A percentile compares a stretch with the other conserved stretches of the same genome.
Conservation (phyloP, 2,113 vertebrate genomes). For the Rallus limicola region DNA sequence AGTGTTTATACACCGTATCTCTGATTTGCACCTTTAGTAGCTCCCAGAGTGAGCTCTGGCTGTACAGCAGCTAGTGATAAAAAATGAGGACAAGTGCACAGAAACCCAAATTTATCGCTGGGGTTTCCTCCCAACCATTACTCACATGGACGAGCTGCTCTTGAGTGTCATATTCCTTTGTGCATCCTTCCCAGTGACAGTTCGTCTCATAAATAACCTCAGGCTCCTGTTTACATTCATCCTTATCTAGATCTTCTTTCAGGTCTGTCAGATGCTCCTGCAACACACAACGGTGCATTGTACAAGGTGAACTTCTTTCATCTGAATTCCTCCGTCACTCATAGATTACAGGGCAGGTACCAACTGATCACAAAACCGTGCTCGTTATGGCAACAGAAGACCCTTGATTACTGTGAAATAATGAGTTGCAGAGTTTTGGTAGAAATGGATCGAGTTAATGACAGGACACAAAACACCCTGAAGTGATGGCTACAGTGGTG, state of each 20-base stretch:
- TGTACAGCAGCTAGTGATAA: conserved; percentile 50
- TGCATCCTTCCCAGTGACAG: conserved; percentile 97
- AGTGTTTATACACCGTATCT: conserved; percentile 50
- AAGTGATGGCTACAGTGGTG: not conserved
- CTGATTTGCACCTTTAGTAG: conserved; percentile 64
- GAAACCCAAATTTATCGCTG: conserved; percentile 51
- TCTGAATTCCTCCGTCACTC: conserved; percentile 34
- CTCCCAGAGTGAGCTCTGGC: conserved; percentile 54
- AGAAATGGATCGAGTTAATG: not conserved
- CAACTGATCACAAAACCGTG: not conserved
- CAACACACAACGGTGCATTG: conserved; percentile 3
- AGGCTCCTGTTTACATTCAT: conserved; percentile 95
- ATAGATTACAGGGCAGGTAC: conserved; percentile 39
- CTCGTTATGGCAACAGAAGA: not conserved
- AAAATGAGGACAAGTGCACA: conserved; percentile 59
- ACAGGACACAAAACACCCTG: not conserved
- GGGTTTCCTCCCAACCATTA: conserved; percentile 56
- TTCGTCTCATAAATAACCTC: conserved; percentile 97
- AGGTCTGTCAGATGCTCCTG: conserved; percentile 91
- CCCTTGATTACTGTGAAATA: conserved; percentile 11
- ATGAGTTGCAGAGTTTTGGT: not conserved
- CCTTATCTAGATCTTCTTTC: conserved; percentile 95
- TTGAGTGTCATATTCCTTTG: conserved; percentile 95
- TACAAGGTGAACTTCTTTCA: conserved; percentile 38
- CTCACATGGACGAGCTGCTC: conserved; percentile 98